A percentile compares a stretch with the other conserved stretches of the same genome.
phyloP scores from a whole-genome alignment of 2,797 vertebrate genomes.

The Emydoidea blandingii region DNA sequence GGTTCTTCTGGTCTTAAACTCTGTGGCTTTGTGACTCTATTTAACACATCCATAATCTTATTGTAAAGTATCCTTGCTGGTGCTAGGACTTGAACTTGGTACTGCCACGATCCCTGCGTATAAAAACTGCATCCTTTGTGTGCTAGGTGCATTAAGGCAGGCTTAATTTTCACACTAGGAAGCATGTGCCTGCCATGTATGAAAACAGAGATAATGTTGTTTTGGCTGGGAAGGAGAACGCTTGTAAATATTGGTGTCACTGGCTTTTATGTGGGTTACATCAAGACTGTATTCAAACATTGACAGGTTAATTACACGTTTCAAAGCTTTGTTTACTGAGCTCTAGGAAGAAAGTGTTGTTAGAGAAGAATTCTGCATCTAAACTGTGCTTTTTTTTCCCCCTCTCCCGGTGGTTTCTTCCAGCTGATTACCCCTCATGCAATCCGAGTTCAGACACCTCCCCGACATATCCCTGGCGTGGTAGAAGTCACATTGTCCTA shows the following conservation, averaged over 20 bases:
- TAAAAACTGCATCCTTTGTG: conserved; percentile 58
- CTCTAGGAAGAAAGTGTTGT: conserved; percentile 69
- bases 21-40: not conserved
- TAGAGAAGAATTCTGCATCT: conserved; percentile 66
- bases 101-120: conserved; percentile 44
- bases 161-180: conserved; percentile 53
- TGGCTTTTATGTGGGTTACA: conserved; percentile 74
- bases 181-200: conserved; percentile 62
- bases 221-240: conserved; percentile 40
- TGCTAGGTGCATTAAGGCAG: conserved; percentile 44
- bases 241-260: conserved; percentile 78
- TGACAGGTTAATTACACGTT: conserved; percentile 82
- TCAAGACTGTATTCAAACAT: conserved; percentile 74
- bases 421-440: conserved; percentile 98
- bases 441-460: conserved; percentile 97
- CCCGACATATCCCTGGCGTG: conserved; percentile 89
- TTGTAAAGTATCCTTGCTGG: not conserved
- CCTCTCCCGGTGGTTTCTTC: conserved; percentile 58
- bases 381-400: conserved; percentile 49
- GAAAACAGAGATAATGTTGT: conserved; percentile 75
- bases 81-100: conserved; percentile 26
- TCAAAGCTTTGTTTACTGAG: conserved; percentile 80
- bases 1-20: not conserved
- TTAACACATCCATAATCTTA: not conserved
- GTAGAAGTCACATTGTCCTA: conserved; percentile 99